Conservation (phyloP, 2,888 invertebrate genomes). For the Crematogaster levior region DNA sequence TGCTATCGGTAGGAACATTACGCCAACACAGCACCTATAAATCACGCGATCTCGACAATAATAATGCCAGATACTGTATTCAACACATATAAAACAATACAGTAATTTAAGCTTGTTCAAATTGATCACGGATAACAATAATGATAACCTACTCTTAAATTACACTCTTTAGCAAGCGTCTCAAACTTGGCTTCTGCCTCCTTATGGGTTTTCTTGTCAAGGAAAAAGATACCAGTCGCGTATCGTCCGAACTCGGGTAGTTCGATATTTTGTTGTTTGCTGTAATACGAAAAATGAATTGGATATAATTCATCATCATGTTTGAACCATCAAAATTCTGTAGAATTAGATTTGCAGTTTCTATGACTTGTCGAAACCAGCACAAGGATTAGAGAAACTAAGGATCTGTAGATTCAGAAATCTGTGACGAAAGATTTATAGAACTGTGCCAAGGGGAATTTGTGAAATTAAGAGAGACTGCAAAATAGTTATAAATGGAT, state of each 20-base stretch:
- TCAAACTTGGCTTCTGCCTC: conserved; percentile 94
- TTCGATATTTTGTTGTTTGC: conserved; percentile 92
- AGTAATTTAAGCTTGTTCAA: conserved; percentile 11
- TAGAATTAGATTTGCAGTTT: background rate
- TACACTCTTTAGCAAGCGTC: conserved; percentile 92
- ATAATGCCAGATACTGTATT: background rate
- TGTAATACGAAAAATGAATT: conserved; percentile 84
- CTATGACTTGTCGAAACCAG: background rate
- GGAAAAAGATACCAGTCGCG: conserved; percentile 98
- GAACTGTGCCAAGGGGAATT: conserved; percentile 23
- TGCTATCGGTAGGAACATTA: conserved; percentile 95
- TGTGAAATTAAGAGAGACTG: background rate
- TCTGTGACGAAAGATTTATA: conserved; percentile 7
- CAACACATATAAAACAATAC: background rate
- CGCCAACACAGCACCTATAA: conserved; percentile 95
- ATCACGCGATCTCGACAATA: conserved; percentile 20
- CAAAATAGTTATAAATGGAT: background rate
- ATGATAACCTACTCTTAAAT: conserved; percentile 87
- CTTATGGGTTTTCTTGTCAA: conserved; percentile 93
- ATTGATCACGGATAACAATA: background rate
- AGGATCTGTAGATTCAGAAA: background rate
- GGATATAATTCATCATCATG: too few relatives aligned
- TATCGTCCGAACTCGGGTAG: conserved; percentile 96
- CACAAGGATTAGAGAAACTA: background rate
- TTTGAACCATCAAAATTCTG: background rate